Evolutionary conservation across 2,113 vertebrate species (phyloP).

Genomic region (Pluvialis apricaria): DNA sequence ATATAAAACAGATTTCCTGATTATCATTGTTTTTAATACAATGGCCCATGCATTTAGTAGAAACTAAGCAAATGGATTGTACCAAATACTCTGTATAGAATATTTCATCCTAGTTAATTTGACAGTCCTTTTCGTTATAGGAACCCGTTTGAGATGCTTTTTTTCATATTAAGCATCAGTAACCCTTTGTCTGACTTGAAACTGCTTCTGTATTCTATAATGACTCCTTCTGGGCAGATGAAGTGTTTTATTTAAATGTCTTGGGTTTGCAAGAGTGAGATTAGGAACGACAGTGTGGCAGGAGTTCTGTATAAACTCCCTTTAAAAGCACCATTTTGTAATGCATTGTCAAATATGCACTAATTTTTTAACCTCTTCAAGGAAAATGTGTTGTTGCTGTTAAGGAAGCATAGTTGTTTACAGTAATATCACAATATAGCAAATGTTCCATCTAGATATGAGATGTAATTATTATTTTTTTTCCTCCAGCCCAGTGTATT

Average conservation of each 20-base stretch:
- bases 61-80: background rate
- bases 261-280: background rate
- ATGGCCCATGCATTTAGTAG: background rate
- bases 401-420: background rate
- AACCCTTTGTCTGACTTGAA: background rate
- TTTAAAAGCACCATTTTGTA: background rate
- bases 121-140: background rate
- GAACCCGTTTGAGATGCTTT: background rate
- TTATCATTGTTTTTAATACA: background rate
- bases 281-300: background rate
- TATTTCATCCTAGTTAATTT: background rate
- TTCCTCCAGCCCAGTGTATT: constrained; percentile 92
- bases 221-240: background rate
- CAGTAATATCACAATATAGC: background rate
- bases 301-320: background rate
- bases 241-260: background rate
- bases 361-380: background rate
- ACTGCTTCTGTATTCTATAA: background rate
- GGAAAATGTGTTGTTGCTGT: background rate
- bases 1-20: background rate
- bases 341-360: background rate
- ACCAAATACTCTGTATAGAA: background rate
- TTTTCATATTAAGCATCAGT: background rate
- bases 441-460: background rate
- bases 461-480: background rate